Evolutionary conservation across 30 jellyfish, hydroid and myxozoan genomes (phyloP), one percentile per base, ranked within the genome.

Genomic region (Catostylus mosaicus): DNA sequence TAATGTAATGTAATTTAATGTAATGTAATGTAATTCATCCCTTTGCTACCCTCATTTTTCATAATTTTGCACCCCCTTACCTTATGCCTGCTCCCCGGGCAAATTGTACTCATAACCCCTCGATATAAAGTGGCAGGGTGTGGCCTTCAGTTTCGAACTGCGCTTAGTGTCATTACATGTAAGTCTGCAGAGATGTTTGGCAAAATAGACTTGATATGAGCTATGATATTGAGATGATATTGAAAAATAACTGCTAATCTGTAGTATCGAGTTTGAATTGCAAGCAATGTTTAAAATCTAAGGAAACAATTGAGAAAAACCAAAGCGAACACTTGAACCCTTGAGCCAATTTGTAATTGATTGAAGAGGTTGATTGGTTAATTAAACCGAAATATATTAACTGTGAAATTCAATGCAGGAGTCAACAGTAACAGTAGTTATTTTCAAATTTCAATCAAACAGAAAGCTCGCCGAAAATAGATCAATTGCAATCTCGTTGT

Each of bases 231-330:
- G 67, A 9, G 3, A 10, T 52, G 67, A 52, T 7, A 52, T 7
- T 3, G 30, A 52, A 10, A 52, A 14, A 52, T 52, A 20, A 26
- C 67, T 52, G 67, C 67, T 52, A 4, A 52, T 52, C 67, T 52
- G 24, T 52, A 3, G 3, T 52, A 52, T 52, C 67, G 30, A 7
- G 30, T 52, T 52, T 52, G 67, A 14, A 20, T n/a, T 52, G 67
- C 67, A 26, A 52, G 67, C 67, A 52, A 52, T 52, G 67, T 52
- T 52, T 52, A n/a, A 52, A n/a, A 52, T 10, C 67, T 52, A 52
- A 52, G 30, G 27, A 52, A 6, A 3, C 19, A 52, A 7, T 52
- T 7, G 27, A 7, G 29, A 20, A 52, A 52, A 52, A 10, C 67
- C 67, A 52, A n/a, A 52, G 67, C 19, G 67, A 52, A 52, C 19